A percentile compares a stretch with the other conserved stretches of the same genome.
These are phyloP conservation scores for Dinocampus coccinellae DNA, from an alignment of 2,888 invertebrate species.

Conservation along the genomic window DNA sequence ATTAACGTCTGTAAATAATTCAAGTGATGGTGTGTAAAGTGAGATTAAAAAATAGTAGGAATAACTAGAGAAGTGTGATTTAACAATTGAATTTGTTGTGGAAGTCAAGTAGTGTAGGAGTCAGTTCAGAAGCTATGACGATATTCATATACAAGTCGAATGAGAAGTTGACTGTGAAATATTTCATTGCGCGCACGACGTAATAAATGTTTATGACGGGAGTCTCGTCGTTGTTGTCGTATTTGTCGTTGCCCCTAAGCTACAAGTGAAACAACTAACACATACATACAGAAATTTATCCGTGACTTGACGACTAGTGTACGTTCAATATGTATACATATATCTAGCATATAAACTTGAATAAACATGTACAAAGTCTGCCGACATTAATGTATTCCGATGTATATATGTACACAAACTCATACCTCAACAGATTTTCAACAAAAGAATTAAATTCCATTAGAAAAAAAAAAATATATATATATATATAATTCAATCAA, in stretches of 20 bases:
- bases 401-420: neutral
- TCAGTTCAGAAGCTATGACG: conserved; percentile 40
- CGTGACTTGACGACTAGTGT: conserved; percentile 10
- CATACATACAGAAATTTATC: conserved; percentile 12
- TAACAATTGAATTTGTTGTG: conserved; percentile 21
- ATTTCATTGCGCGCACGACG: conserved; percentile 51
- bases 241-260: conserved; percentile 15
- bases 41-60: neutral
- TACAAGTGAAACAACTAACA: conserved; percentile 17
- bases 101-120: conserved; percentile 34
- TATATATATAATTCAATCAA: neutral
- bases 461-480: neutral
- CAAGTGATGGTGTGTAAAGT: neutral
- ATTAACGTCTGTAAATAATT: neutral
- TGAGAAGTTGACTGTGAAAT: conserved; percentile 50
- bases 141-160: conserved; percentile 37
- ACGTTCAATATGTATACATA: neutral
- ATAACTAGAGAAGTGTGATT: neutral
- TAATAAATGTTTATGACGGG: conserved; percentile 54
- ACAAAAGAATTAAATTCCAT: neutral
- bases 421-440: neutral
- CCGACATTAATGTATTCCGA: neutral
- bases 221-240: conserved; percentile 24
- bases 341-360: conserved; percentile 9
- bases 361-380: conserved; percentile 32